Evolutionary conservation across 2,797 vertebrate species (phyloP).

Genomic region (Enteromius thamalakanensis): DNA sequence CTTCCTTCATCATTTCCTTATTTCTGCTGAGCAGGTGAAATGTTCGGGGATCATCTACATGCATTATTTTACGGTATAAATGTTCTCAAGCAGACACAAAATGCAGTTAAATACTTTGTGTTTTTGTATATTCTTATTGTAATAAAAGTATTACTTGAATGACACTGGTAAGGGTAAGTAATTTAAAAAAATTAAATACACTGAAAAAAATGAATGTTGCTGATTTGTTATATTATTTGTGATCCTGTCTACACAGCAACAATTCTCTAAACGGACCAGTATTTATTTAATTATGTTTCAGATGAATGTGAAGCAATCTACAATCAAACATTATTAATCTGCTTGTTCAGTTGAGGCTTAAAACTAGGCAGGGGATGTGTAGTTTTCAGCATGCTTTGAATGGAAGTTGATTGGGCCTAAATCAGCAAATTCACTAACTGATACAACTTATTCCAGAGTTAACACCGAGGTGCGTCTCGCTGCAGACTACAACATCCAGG

Average conservation of each 20-base stretch:
- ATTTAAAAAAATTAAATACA: not conserved
- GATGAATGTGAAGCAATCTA: not conserved
- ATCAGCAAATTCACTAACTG: no score
- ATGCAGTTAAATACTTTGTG: not conserved
- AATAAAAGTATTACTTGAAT: not conserved
- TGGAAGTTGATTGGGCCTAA: no score
- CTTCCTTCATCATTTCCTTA: conserved; percentile 1
- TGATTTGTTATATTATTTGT: not conserved
- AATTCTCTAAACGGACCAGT: not conserved
- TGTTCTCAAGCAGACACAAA: not conserved
- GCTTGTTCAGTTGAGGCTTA: no score
- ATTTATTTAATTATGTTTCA: not conserved
- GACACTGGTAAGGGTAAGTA: not conserved
- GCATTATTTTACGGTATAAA: not conserved
- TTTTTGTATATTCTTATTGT: not conserved
- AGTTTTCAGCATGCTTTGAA: no score
- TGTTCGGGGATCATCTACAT: not conserved
- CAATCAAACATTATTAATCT: no score
- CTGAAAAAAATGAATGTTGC: not conserved
- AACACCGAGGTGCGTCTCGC: no score
- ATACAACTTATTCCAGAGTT: no score
- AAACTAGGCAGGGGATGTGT: no score
- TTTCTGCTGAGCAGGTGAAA: conserved; percentile 3
- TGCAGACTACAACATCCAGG: no score
- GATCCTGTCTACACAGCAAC: not conserved